Base-by-base conservation (phyloP, 1,140 invertebrate species). In the Wasmannia auropunctata region DNA sequence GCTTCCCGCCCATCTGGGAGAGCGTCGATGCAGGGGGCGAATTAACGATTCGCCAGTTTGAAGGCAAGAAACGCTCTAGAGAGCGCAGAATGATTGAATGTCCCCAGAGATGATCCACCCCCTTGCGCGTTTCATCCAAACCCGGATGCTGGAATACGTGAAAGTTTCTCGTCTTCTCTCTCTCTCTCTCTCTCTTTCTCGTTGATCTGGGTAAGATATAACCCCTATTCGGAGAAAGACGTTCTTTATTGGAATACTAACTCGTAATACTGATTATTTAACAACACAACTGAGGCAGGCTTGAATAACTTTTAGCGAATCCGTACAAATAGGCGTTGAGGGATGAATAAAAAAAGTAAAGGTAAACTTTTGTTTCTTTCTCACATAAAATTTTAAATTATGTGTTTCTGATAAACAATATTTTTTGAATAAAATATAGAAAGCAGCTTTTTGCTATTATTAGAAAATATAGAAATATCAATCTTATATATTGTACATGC, bases 21-120 rank as follows among this genome's bases (percentile, higher is more conserved):
- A 14, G 40, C 58, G 65, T 56, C 25, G 79, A 81, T 83, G 79
- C 51, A 69, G 51, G 14, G n/a, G 25, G 40, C 67, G 67, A 83
- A 83, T 83, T 83, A 83, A 83, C 51, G 67, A 83, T 83, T 83
- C 28, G n/a, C 37, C 79, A 74, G 67, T 83, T 83, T 83, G 37
- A 83, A 72, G 67, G 51, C 51, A 83, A 83, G 79, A 83, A 83
- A 83, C 37, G 51, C 79, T 83, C 51, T 28, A 60, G 67, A 74
- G 79, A 83, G 40, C 49, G 63, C 25, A 58, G 67, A 83, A 83
- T 83, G 79, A 83, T 83, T 74, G 79, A 83, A 72, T 58, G 67
- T 74, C 79, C 40, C 65, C 2, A 28, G 79, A 10, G 79, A 80
- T 25, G 14, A 58, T 6, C 51, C 14, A 58, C 51, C 67, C n/a